These are phyloP conservation scores for Zootermopsis nevadensis DNA, from an alignment of 2,888 invertebrate species.

Conservation along the genomic window DNA sequence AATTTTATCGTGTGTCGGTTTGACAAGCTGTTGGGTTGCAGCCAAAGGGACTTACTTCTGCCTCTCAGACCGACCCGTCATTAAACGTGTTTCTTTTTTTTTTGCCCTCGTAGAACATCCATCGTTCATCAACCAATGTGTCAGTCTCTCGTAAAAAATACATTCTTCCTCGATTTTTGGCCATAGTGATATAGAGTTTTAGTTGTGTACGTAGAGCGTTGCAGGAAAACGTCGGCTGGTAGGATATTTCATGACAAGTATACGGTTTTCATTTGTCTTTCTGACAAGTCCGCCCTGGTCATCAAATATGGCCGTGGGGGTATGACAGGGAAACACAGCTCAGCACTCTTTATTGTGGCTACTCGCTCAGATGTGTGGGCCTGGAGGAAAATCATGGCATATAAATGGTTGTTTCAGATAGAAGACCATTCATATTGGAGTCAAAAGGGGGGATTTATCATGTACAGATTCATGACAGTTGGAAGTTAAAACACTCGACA, in stretches of 20 bases:
- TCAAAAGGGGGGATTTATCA: too few species aligned
- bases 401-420: background rate
- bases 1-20: background rate
- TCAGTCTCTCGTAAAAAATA: background rate
- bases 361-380: background rate
- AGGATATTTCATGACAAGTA: constrained; percentile 8
- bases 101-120: background rate
- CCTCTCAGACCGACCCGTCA: background rate
- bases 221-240: background rate
- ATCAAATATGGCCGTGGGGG: background rate
- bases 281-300: background rate
- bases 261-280: background rate
- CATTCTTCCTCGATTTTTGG: background rate
- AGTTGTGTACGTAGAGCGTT: background rate
- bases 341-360: background rate
- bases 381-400: background rate
- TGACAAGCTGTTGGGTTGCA: background rate
- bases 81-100: background rate
- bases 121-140: background rate
- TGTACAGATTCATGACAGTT: too few species aligned
- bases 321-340: background rate
- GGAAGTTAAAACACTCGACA: too few species aligned
- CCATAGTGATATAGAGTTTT: background rate
- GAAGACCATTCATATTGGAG: background rate
- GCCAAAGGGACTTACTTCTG: background rate